Percentiles rank a stretch among this genome's conserved stretches.
phyloP scores from a whole-genome alignment of 2,113 vertebrate species.

The Galbula dea region DNA sequence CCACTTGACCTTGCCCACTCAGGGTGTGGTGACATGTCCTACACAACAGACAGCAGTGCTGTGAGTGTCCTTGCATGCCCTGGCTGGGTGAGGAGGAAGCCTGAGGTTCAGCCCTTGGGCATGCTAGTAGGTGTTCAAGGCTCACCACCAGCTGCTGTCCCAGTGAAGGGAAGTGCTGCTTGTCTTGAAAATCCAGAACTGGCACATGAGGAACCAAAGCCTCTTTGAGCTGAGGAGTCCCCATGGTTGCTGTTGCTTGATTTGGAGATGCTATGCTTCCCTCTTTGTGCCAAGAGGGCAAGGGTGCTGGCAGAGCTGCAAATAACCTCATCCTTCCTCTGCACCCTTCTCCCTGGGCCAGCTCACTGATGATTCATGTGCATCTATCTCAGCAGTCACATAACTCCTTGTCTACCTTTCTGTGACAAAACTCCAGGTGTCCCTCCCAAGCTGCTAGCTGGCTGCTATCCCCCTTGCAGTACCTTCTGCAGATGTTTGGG shows the following conservation, averaged over 20 bases:
- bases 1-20: accelerated
- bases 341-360: too few relatives aligned
- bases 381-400: accelerated
- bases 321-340: background rate
- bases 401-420: background rate
- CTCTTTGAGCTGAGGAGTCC: background rate
- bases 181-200: background rate
- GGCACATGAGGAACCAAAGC: accelerated
- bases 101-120: background rate
- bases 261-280: background rate
- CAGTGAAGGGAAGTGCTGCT: background rate
- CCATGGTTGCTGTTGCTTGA: accelerated
- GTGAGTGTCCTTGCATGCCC: background rate
- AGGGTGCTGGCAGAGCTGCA: background rate
- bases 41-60: background rate
- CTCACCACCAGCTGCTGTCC: background rate
- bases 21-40: background rate
- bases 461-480: accelerated
- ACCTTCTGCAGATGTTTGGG: accelerated
- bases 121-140: too few relatives aligned
- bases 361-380: background rate
- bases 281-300: accelerated
- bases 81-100: background rate
- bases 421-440: accelerated
- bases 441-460: background rate